phyloP scores from a whole-genome alignment of 2,888 invertebrate species.

The Aricia artaxerxes region DNA sequence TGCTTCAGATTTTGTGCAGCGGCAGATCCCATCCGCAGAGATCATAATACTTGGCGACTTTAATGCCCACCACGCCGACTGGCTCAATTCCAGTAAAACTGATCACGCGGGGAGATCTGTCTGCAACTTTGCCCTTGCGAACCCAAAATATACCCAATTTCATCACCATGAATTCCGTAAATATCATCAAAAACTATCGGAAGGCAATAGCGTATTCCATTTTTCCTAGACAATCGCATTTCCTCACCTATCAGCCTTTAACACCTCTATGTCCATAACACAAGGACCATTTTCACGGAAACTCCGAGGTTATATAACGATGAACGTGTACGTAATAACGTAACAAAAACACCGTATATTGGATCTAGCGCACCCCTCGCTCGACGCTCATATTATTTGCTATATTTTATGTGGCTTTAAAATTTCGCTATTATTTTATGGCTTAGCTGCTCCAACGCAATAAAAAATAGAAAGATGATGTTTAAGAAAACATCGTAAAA shows the following conservation, averaged over 20 bases:
- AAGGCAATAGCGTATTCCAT: slow-evolving; percentile 1
- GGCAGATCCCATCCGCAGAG: too few species aligned
- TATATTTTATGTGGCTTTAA: not conserved
- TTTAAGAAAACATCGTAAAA: not conserved
- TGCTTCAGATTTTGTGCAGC: too few species aligned
- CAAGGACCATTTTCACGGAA: not conserved
- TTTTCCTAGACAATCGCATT: slow-evolving; percentile 11
- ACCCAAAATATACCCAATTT: not conserved
- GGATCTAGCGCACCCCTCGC: not conserved
- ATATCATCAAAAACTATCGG: slow-evolving; percentile 7
- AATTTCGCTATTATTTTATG: slow-evolving; percentile 7
- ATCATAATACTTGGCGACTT: too few species aligned
- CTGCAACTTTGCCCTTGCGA: too few species aligned
- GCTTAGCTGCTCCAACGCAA: not conserved
- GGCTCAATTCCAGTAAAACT: too few species aligned
- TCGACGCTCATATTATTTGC: not conserved
- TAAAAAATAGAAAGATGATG: not conserved
- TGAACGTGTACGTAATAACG: not conserved
- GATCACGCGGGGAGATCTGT: too few species aligned
- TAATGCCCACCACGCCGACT: too few species aligned
- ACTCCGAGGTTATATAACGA: not conserved
- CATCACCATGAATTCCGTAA: not conserved
- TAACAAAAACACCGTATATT: slow-evolving; percentile 13
- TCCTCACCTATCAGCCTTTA: not conserved
- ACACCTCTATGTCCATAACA: not conserved